Conservation (phyloP, 2,888 invertebrate genomes). For the Mamestra brassicae region DNA sequence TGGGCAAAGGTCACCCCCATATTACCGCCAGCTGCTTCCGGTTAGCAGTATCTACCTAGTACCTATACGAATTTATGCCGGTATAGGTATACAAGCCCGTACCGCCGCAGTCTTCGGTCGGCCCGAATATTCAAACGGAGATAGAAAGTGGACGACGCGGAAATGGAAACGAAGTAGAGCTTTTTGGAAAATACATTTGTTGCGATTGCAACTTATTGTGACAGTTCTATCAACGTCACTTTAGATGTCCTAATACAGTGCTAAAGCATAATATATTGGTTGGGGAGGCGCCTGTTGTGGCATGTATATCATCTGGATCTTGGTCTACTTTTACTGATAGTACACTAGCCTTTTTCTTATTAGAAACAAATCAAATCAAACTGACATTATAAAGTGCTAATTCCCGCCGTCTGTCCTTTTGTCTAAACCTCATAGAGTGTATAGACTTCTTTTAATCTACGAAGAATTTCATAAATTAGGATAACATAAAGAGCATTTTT, state of each 20-base stretch:
- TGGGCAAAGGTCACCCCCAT: not conserved
- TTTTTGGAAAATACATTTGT: not conserved
- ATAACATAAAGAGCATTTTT: too few species aligned
- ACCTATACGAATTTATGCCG: not conserved
- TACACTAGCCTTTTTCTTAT: not conserved
- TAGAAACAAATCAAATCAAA: not conserved
- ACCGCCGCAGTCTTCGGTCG: not conserved
- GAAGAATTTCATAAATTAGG: too few species aligned
- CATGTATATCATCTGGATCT: not conserved
- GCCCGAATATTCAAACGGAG: not conserved
- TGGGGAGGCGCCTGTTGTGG: not conserved
- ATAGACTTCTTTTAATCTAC: too few species aligned
- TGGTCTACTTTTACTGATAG: not conserved
- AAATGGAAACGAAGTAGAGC: slow-evolving; percentile 4
- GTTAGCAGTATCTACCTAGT: not conserved
- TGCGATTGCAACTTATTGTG: not conserved
- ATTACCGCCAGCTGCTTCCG: not conserved
- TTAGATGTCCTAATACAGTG: not conserved
- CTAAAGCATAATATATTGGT: not conserved
- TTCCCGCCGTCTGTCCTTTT: too few species aligned
- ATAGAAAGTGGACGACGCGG: not conserved
- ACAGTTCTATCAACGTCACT: not conserved
- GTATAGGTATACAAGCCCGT: not conserved
- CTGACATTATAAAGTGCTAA: too few species aligned
- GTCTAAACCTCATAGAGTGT: too few species aligned